Conservation (phyloP, 2,797 vertebrate species). For the Halcyon smyrnensis region DNA sequence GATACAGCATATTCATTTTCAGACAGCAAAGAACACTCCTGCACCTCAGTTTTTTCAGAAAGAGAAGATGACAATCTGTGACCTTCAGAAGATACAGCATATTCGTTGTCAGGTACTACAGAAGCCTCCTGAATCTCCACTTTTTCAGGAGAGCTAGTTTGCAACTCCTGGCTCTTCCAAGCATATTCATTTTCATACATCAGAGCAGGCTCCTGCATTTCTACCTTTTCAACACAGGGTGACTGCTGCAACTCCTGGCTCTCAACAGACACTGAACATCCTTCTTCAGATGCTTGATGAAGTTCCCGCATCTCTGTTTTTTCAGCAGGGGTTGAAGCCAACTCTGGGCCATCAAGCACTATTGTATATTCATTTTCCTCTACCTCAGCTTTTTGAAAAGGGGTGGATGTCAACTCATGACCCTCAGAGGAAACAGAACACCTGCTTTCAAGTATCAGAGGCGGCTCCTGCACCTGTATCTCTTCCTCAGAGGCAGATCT, state of each 20-base stretch:
- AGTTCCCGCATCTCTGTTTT: background rate
- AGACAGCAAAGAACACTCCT: background rate
- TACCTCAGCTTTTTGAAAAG: background rate
- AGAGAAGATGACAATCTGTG: background rate
- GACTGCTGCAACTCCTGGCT: background rate
- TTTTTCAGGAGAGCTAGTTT: constrained; percentile 15
- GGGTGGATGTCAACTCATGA: background rate
- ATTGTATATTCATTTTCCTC: background rate
- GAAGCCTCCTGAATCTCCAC: background rate
- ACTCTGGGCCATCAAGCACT: background rate
- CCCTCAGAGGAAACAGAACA: background rate
- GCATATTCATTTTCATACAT: background rate
- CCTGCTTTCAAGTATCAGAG: background rate
- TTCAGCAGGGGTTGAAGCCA: constrained; percentile 3
- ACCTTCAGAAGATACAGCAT: background rate
- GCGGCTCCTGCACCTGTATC: background rate
- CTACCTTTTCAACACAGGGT: background rate
- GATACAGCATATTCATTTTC: background rate
- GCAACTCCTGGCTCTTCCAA: constrained; percentile 21
- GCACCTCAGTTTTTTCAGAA: background rate
- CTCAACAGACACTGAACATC: background rate
- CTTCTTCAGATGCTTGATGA: background rate
- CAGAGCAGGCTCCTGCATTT: background rate
- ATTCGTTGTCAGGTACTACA: background rate
- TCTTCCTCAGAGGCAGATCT: background rate